Conservation (phyloP, 2,888 invertebrate species). For the Caenorhabditis japonica region DNA sequence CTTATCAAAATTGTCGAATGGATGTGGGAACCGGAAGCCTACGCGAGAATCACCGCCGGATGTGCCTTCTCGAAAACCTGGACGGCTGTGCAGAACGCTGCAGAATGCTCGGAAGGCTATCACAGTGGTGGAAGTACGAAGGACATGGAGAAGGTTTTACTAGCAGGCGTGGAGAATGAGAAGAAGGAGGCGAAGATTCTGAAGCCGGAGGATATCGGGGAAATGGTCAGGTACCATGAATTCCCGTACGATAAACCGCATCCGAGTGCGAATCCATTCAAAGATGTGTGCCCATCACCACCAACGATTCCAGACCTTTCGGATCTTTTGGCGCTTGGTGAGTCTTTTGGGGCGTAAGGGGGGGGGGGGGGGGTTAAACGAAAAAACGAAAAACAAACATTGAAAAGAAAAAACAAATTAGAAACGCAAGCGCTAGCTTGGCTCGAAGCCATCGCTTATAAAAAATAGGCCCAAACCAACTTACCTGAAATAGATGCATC, state of each 20-base stretch:
- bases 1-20: slow-evolving; percentile 45
- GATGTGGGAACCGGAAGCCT: slow-evolving; percentile 76
- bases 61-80: slow-evolving; percentile 57
- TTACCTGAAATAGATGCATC: too few relatives aligned
- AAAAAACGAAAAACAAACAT: too few relatives aligned
- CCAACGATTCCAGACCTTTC: slow-evolving; percentile 14
- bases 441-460: too few relatives aligned
- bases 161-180: too few relatives aligned
- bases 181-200: too few relatives aligned
- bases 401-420: too few relatives aligned
- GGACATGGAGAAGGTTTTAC: not conserved
- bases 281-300: slow-evolving; percentile 3
- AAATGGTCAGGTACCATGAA: slow-evolving; percentile 2
- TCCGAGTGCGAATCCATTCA: slow-evolving; percentile 23
- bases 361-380: too few relatives aligned
- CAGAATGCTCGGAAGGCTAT: slow-evolving; percentile 20
- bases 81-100: not conserved
- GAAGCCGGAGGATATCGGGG: not conserved
- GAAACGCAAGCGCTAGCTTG: too few relatives aligned
- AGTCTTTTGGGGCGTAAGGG: not conserved
- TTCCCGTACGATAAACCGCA: not conserved
- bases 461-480: too few relatives aligned
- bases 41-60: slow-evolving; percentile 71
- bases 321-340: not conserved
- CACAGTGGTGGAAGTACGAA: slow-evolving; percentile 10